Evolutionary conservation across 2,797 vertebrate species (phyloP).

Genomic region (Sardinella longiceps): DNA sequence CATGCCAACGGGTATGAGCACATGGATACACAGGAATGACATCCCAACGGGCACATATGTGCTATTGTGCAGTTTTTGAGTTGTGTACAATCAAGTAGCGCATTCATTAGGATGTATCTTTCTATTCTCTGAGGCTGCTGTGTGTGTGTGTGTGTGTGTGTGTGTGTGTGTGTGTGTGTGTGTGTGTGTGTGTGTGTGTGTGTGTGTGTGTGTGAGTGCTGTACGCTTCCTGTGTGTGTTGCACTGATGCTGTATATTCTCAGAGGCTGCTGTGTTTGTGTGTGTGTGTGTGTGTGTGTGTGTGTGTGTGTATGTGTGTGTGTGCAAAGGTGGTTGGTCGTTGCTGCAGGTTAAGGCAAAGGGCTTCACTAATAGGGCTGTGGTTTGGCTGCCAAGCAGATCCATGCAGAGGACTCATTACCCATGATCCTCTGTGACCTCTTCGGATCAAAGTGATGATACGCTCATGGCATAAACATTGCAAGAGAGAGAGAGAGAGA

Average conservation of each 20-base stretch:
- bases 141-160: background rate
- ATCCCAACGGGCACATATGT: no score
- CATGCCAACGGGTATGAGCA: no score
- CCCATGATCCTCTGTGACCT: conserved; percentile 53
- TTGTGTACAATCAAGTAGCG: no score
- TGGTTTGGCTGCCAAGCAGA: conserved; percentile 50
- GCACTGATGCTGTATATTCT: conserved; percentile 66
- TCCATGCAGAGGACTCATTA: conserved; percentile 68
- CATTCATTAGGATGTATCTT: no score
- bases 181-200: background rate
- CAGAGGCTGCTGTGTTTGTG: background rate
- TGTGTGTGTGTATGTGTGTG: conserved; percentile 1
- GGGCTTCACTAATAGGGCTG: conserved; percentile 63
- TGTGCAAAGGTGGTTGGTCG: conserved; percentile 59
- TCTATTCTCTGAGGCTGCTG: no score
- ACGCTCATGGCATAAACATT: conserved; percentile 52
- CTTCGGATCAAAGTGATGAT: conserved; percentile 57
- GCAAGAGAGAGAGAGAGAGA: conserved; percentile 31
- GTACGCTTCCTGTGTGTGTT: background rate
- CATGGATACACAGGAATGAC: no score
- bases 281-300: background rate
- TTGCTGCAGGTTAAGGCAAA: conserved; percentile 68
- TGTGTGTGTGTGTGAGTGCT: background rate
- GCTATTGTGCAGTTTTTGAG: no score
- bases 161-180: background rate